Base-by-base conservation (phyloP, 2,888 invertebrate genomes). In the Apomyelois bistriatella region DNA sequence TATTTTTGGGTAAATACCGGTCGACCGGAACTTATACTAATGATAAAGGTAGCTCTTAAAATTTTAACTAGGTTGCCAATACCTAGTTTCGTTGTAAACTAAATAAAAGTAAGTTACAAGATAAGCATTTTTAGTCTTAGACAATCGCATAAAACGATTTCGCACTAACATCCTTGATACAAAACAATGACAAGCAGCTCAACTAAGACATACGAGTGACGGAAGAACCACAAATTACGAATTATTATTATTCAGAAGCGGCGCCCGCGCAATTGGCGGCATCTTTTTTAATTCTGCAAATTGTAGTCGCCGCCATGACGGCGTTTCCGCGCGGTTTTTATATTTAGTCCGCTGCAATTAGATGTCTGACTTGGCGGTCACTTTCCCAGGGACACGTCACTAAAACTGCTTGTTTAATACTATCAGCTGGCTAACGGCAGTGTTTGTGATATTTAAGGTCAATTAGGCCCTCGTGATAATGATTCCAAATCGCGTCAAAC, bases 231-330 rank as follows among this genome's bases (percentile, higher is more conserved):
- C 12, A 13, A 43, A 13, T 43, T 30, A 22, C 13, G 0, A 43
- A 49, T 41, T 32, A 35, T 51, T 51, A 41, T 35, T 30, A 40
- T 50, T 40, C 40, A 40, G 16, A 8, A 15, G 61, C 62, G 72
- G 68, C 69, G 69, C 65, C 72, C 58, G 65, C 64, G 54, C 66
- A 73, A 73, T 71, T 74, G 74, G 59, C 73, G 73, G 72, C 72
- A 51, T 62, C 71, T 72, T 74, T 73, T 67, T 62, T 68, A 71
- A 72, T 71, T 71, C 65, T 65, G 57, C 56, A 58, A 65, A 60
- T 62, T 62, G 56, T 22, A 22, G 22, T 54, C 48, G 55, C 52
- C 53, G 58, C 43, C 53, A 50, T 53, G 43, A 41, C 52, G 52
- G 9, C 32, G 53, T 40, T 52, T 51, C 56, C 49, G 46, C 43